Conservation (phyloP, 1,140 invertebrate species). For the Dendrolimus kikuchii region DNA sequence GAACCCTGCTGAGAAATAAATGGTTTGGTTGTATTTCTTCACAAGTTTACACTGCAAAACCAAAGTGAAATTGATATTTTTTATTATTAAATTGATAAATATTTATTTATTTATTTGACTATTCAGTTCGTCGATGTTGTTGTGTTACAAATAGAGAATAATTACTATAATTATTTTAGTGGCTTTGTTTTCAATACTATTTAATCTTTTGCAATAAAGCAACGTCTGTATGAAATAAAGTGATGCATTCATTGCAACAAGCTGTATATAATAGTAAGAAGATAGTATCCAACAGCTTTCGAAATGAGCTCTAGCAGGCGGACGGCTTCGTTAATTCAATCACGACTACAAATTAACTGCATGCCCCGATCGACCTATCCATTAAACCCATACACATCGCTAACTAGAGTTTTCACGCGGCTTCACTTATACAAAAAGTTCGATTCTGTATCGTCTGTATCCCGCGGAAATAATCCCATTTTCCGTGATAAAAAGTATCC, state of each 20-base stretch:
- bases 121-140: not conserved
- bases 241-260: too few species aligned
- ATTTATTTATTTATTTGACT: not conserved
- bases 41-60: slow-evolving; percentile 2
- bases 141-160: too few species aligned
- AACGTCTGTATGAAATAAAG: too few species aligned
- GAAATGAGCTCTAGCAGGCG: slow-evolving; percentile 26
- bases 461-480: too few species aligned
- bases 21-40: slow-evolving; percentile 14
- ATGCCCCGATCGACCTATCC: slow-evolving; percentile 12
- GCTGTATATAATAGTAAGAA: slow-evolving; percentile 17
- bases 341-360: slow-evolving; percentile 42
- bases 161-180: slow-evolving; percentile 9
- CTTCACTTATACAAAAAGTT: too few species aligned
- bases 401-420: not conserved
- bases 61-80: slow-evolving; percentile 3
- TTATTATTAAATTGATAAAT: not conserved
- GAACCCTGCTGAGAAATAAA: slow-evolving; percentile 38
- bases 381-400: slow-evolving; percentile 14
- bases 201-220: too few species aligned
- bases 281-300: slow-evolving; percentile 27
- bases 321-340: slow-evolving; percentile 40
- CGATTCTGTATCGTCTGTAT: too few species aligned
- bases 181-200: not conserved
- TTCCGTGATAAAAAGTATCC: too few species aligned